Conservation (phyloP, 2,113 vertebrate genomes). For the Platysteira castanea region DNA sequence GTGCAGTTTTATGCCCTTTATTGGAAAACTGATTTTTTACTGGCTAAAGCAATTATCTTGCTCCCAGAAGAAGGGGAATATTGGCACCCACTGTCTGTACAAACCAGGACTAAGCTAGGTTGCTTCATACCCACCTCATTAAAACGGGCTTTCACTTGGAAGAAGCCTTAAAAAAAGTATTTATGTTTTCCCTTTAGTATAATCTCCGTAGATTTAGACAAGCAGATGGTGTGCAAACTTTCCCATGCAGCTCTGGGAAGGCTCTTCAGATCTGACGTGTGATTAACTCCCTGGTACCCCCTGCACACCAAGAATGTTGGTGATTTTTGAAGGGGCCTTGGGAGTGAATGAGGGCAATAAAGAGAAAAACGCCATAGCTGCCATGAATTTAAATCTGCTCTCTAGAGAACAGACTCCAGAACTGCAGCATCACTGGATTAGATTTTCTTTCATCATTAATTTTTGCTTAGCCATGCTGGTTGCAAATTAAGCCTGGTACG, state of each 20-base stretch:
- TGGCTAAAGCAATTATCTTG: not conserved
- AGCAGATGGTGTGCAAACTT: not conserved
- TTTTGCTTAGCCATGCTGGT: slow-evolving; percentile 13
- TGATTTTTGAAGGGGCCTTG: not conserved
- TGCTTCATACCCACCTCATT: not conserved
- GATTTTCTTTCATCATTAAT: not conserved
- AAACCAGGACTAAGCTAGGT: not conserved
- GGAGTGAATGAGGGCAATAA: not conserved
- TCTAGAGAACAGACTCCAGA: not conserved
- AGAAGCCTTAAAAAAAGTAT: not conserved
- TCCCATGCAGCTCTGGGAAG: not conserved
- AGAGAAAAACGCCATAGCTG: not conserved
- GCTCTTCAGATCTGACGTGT: not conserved
- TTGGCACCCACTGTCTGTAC: not conserved
- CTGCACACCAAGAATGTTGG: not conserved
- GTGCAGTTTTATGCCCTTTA: not conserved
- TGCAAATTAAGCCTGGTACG: not conserved
- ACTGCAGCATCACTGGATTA: not conserved
- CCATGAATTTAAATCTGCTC: not conserved
- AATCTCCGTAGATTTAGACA: not conserved
- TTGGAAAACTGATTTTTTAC: not conserved
- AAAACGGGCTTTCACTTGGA: not conserved
- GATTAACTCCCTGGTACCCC: not conserved
- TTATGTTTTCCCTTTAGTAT: not conserved
- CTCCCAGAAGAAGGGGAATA: not conserved